Percentiles rank a stretch among this genome's conserved stretches.
Evolutionary conservation across 2,797 vertebrate species (phyloP).

Genomic region (Hyperoplus immaculatus): DNA sequence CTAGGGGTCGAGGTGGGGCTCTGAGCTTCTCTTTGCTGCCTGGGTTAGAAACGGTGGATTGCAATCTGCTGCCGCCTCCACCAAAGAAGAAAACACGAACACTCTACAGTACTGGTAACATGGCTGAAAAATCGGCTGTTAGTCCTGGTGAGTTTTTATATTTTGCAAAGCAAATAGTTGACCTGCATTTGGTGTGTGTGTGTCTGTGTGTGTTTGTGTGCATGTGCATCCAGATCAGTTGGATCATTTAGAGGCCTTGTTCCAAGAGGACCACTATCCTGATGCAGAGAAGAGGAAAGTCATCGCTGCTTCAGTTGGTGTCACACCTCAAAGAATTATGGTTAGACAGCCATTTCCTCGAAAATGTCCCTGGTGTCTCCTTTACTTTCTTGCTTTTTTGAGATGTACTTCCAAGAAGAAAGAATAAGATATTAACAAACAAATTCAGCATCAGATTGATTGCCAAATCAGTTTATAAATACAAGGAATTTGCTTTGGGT

Average conservation of each 20-base stretch:
- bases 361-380: not conserved
- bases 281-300: conserved; percentile 92
- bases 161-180: conserved; percentile 23
- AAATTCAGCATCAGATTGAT: too few relatives aligned
- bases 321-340: conserved; percentile 96
- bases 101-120: conserved; percentile 91
- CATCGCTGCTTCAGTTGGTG: conserved; percentile 91
- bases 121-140: not conserved
- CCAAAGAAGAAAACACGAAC: conserved; percentile 94
- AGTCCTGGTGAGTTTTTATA: conserved; percentile 6
- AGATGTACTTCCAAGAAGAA: too few relatives aligned
- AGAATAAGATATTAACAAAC: too few relatives aligned
- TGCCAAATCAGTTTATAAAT: too few relatives aligned
- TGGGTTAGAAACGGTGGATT: conserved; percentile 60
- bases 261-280: conserved; percentile 95
- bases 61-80: conserved; percentile 66
- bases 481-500: too few relatives aligned
- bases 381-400: not conserved
- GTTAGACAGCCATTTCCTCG: conserved; percentile 73
- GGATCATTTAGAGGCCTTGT: conserved; percentile 90
- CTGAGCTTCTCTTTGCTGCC: conserved; percentile 63
- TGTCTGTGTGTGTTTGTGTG: conserved; percentile 7
- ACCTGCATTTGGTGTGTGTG: conserved; percentile 6
- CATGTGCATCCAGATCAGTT: conserved; percentile 86
- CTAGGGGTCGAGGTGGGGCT: conserved; percentile 61